Evolutionary conservation across 2,888 invertebrate species (phyloP).

Genomic region (Phasia obesa): DNA sequence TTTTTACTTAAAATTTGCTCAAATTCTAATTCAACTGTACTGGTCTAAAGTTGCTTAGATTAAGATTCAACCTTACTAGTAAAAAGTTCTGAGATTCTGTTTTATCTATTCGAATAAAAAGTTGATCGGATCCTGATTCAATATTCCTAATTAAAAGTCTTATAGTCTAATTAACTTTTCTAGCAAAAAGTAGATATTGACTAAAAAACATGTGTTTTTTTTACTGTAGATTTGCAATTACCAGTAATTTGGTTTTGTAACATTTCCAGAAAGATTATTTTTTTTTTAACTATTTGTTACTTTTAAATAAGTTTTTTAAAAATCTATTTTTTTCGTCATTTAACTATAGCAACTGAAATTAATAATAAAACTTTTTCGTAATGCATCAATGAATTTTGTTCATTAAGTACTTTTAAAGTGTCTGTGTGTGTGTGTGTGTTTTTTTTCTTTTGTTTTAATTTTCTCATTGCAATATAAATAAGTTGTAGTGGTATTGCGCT

Average conservation of each 20-base stretch:
- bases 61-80: too few relatives aligned
- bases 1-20: background rate
- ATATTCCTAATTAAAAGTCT: too few relatives aligned
- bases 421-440: too few relatives aligned
- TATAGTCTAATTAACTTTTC: too few relatives aligned
- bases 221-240: too few relatives aligned
- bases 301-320: background rate
- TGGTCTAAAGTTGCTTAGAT: too few relatives aligned
- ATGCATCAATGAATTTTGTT: slow-evolving; percentile 54
- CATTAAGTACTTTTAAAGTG: slow-evolving; percentile 39
- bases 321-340: background rate
- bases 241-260: too few relatives aligned
- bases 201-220: too few relatives aligned
- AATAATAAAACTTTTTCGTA: slow-evolving; percentile 32
- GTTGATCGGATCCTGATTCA: too few relatives aligned
- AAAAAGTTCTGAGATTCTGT: too few relatives aligned
- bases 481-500: slow-evolving; percentile 5
- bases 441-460: background rate
- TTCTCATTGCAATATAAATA: slow-evolving; percentile 6
- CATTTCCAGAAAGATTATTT: background rate
- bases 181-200: too few relatives aligned
- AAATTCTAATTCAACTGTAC: background rate
- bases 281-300: background rate
- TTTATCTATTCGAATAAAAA: too few relatives aligned
- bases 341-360: slow-evolving; percentile 29